Conservation (phyloP, 2,113 vertebrate genomes). For the Ramphastos sulfuratus region DNA sequence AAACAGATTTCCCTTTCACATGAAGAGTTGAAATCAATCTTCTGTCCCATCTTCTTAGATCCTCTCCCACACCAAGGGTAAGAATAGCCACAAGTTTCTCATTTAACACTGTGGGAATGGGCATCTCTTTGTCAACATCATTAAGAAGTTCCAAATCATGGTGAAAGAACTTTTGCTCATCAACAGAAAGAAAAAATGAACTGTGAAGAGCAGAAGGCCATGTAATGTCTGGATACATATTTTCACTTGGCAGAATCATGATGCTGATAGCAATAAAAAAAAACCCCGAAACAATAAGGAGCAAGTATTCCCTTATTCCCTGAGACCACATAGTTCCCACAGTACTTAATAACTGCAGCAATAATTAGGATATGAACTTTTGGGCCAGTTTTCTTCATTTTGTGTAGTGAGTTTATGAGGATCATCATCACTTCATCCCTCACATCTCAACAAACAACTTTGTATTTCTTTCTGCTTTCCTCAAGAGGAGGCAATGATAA, state of each 20-base stretch:
- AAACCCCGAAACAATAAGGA: neutral
- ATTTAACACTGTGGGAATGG: neutral
- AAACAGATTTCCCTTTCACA: conserved; percentile 21
- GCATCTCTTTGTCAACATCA: neutral
- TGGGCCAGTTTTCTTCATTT: neutral
- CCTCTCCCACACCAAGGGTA: neutral
- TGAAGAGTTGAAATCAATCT: conserved; percentile 5
- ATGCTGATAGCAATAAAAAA: neutral
- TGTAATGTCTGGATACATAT: neutral
- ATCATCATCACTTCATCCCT: neutral
- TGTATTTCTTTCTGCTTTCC: neutral
- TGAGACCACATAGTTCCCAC: neutral
- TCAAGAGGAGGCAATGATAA: neutral
- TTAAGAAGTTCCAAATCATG: conserved; percentile 10
- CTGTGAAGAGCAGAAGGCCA: conserved; percentile 17
- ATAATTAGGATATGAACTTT: neutral
- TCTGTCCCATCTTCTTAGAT: neutral
- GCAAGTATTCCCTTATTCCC: conserved; percentile 6
- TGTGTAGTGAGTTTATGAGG: neutral
- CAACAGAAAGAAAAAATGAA: neutral
- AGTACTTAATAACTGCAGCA: neutral
- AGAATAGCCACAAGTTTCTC: neutral
- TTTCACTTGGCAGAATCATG: neutral
- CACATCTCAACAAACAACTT: neutral
- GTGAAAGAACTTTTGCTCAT: neutral